Base-by-base conservation (phyloP, 2,888 invertebrate species). In the Cremastinae sp. region DNA sequence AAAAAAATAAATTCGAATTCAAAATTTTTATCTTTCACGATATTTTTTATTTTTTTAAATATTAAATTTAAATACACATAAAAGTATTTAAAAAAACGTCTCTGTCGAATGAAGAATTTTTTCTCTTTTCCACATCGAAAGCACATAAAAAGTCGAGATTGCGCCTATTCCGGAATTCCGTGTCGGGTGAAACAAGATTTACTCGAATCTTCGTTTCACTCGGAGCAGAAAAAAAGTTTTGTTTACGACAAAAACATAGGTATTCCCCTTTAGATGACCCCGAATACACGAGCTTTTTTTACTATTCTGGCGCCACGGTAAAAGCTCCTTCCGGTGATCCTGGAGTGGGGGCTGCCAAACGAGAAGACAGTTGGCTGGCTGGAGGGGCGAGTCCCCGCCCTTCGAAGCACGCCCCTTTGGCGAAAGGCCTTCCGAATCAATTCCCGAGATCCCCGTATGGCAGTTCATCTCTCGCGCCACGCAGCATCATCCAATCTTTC, bases 351-450 rank as follows among this genome's bases (percentile, higher is more conserved):
- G 28, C 64, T 53, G 51, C 51, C 55, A 59, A 55, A 68, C 69
- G 64, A 53, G 65, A 9, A 47, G 59, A 69, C 61, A 47, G 20
- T 35, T 55, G 39, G 8, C 53, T 45, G 35, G 10, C 55, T 22
- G 66, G 74, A 78, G 80, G 79, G 79, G 80, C 61, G 78, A 81
- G 82, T 81, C 82, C 82, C 80, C 82, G 84, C 83, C 84, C 84
- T 81, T 74, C 69, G 81, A 72, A 41, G 51, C 55, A 75, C 83
- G 82, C 83, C 84, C 83, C 80, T 75, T 53, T 53, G 58, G 72
- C 79, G 78, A 79, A 80, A 79, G 80, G 81, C 81, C 80, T 80
- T 79, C 79, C 80, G 72, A 79, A 85, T 85, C 84, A 85, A 84
- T 85, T 82, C 81, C 82, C 81, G 76, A 74, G 78, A 77, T 82